Evolutionary conservation across 2,888 invertebrate species (phyloP).

Genomic region (Phengaris arion): DNA sequence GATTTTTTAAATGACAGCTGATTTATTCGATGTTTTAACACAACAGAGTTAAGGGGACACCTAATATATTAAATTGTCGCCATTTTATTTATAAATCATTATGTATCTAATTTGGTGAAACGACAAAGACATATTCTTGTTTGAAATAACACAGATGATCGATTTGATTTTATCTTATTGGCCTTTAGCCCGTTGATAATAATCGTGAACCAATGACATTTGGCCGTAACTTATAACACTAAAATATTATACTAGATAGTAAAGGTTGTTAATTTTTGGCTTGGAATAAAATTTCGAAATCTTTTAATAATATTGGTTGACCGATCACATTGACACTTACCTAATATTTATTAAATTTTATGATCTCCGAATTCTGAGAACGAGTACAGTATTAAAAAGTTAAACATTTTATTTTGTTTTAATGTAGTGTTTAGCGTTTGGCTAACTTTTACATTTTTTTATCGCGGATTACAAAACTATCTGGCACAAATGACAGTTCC

Average conservation of each 20-base stretch:
- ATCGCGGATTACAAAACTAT: no score
- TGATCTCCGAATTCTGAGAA: not conserved
- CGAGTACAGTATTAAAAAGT: no score
- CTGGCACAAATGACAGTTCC: no score
- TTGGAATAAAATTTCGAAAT: slow-evolving; percentile 5
- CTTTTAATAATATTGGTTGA: not conserved
- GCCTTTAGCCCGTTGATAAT: slow-evolving; percentile 19
- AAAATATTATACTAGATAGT: slow-evolving; percentile 20
- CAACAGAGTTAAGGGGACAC: slow-evolving; percentile 14
- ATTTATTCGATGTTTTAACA: slow-evolving; percentile 19
- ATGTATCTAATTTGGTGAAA: slow-evolving; percentile 21
- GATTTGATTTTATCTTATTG: slow-evolving; percentile 20
- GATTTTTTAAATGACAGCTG: slow-evolving; percentile 20
- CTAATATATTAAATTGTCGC: slow-evolving; percentile 22
- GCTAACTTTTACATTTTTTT: no score
- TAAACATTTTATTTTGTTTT: no score
- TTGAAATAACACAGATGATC: slow-evolving; percentile 24
- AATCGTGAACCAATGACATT: slow-evolving; percentile 19
- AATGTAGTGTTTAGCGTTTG: no score
- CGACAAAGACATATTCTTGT: slow-evolving; percentile 18
- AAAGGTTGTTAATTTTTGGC: not conserved
- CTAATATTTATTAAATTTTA: not conserved
- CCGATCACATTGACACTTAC: not conserved
- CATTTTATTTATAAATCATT: slow-evolving; percentile 16
- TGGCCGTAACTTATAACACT: slow-evolving; percentile 17